Conservation (phyloP, 2,113 vertebrate species). For the Actenoides hombroni region DNA sequence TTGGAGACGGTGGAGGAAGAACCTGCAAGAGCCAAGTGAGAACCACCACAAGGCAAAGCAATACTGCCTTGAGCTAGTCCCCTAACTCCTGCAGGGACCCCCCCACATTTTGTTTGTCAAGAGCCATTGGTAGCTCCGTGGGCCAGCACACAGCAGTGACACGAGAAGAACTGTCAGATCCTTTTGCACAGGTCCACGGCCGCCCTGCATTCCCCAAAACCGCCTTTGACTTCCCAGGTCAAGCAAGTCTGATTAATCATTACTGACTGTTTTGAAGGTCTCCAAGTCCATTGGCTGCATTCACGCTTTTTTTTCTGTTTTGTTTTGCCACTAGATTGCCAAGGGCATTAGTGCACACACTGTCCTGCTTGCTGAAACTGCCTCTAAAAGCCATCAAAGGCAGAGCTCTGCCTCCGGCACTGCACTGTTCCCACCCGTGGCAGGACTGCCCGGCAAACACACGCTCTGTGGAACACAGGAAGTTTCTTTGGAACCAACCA, state of each 20-base stretch:
- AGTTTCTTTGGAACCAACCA: not conserved
- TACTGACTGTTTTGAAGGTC: not conserved
- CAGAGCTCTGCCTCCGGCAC: not conserved
- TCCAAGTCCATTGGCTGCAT: not conserved
- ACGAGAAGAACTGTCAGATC: not conserved
- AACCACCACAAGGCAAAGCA: not conserved
- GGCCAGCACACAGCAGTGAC: not conserved
- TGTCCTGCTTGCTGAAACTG: not conserved
- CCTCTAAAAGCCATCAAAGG: not conserved
- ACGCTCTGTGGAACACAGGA: rapidly evolving
- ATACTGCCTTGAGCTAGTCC: not conserved
- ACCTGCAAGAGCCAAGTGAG: not conserved
- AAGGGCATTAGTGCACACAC: not conserved
- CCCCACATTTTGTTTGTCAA: not conserved
- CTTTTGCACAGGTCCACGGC: not conserved
- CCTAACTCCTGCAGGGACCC: not conserved
- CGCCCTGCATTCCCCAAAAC: not conserved
- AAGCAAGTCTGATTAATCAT: conserved; percentile 37
- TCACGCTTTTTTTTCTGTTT: not conserved
- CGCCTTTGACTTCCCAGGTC: not conserved
- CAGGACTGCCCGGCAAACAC: not conserved
- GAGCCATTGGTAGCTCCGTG: not conserved
- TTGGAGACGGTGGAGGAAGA: not conserved
- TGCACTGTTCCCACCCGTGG: not conserved
- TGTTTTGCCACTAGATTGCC: not conserved